Percentiles rank a stretch among this genome's conserved stretches.
These are phyloP conservation scores for Chamaetylas fuelleborni DNA, from an alignment of 2,113 vertebrate species.

Conservation along the genomic window DNA sequence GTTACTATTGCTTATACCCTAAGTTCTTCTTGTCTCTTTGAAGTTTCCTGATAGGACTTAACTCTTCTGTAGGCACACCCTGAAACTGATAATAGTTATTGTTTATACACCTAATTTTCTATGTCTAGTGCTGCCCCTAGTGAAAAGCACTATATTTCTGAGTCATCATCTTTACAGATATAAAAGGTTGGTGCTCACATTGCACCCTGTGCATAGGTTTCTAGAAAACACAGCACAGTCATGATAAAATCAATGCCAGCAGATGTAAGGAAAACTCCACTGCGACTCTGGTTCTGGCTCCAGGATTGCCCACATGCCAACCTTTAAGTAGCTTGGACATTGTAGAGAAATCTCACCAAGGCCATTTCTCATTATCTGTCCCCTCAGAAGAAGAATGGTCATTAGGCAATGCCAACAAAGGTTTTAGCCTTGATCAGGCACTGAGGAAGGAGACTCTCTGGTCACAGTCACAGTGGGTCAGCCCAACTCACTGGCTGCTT, in stretches of 20 bases:
- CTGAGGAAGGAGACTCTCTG: background rate
- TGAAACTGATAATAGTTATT: background rate
- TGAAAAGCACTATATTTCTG: background rate
- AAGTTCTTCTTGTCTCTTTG: background rate
- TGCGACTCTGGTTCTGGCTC: background rate
- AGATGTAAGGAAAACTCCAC: background rate
- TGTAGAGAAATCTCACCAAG: background rate
- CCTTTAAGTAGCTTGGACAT: background rate
- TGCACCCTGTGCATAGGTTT: background rate
- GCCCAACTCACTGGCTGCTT: background rate
- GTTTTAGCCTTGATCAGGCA: slow-evolving; percentile 18
- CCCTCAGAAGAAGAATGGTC: background rate
- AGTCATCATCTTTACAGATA: fast-evolving
- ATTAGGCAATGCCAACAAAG: background rate
- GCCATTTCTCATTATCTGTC: background rate
- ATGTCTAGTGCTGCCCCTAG: background rate
- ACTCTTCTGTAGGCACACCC: background rate
- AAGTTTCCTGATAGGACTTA: background rate
- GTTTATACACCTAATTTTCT: background rate
- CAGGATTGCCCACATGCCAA: background rate
- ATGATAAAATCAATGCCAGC: background rate
- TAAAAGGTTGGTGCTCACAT: background rate
- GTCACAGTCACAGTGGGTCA: background rate
- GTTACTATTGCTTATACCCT: background rate
- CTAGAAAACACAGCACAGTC: background rate